These are phyloP conservation scores for Perdix hodgsoniae DNA, from an alignment of 2,797 vertebrate species.

Conservation along the genomic window DNA sequence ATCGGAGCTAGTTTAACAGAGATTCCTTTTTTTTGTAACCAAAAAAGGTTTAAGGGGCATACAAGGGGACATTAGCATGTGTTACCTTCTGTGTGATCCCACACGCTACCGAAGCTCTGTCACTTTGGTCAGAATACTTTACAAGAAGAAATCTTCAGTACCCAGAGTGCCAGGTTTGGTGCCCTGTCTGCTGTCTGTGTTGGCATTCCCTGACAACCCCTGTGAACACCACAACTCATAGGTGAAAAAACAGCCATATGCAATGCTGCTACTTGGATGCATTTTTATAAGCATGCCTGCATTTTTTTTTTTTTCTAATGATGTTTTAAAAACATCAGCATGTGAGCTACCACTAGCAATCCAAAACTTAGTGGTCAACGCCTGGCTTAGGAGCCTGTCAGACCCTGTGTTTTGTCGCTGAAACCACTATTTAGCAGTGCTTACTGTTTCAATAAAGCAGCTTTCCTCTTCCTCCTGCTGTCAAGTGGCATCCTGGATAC, in stretches of 20 bases:
- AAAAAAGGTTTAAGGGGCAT: neutral
- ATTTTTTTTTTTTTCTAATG: neutral
- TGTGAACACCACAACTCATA: fast-evolving
- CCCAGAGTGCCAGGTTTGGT: neutral
- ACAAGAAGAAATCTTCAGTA: neutral
- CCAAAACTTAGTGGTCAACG: neutral
- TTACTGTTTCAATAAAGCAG: neutral
- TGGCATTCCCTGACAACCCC: fast-evolving
- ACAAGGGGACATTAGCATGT: neutral
- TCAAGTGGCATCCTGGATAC: neutral
- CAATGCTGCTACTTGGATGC: too few relatives aligned
- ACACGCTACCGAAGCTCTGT: fast-evolving
- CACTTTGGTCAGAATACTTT: neutral
- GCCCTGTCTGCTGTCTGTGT: neutral
- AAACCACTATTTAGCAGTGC: neutral
- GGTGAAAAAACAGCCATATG: neutral
- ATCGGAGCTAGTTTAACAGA: fast-evolving
- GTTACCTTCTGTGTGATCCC: neutral
- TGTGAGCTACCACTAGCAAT: neutral
- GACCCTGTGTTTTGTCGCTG: neutral
- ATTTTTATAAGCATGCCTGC: fast-evolving
- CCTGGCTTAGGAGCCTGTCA: neutral
- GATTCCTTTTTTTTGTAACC: neutral
- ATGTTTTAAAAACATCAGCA: fast-evolving
- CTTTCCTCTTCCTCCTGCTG: neutral